Percentiles rank a stretch among this genome's conserved stretches.
These are phyloP conservation scores for Crematogaster levior DNA, from an alignment of 2,888 invertebrate genomes.

Conservation along the genomic window DNA sequence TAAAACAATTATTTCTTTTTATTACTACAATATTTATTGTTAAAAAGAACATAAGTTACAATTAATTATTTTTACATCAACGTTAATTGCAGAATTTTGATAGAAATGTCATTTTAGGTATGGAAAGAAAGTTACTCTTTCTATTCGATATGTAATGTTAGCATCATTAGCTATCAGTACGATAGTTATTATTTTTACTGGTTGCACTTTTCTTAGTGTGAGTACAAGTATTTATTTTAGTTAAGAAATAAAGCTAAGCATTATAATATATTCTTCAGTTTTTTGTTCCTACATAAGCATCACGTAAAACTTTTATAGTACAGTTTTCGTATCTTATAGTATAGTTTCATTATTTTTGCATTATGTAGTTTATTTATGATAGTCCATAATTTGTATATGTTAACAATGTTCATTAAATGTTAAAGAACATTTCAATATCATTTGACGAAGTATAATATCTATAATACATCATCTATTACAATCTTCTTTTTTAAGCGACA, in stretches of 20 bases:
- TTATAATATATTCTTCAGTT: too few species aligned
- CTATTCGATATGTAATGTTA: conserved; percentile 30
- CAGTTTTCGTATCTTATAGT: too few species aligned
- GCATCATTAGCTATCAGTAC: conserved; percentile 10
- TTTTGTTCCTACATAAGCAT: not conserved
- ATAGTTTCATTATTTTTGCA: not conserved
- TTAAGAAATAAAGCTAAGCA: not conserved
- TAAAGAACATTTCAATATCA: not conserved
- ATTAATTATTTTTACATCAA: not conserved
- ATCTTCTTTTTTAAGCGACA: conserved; percentile 21
- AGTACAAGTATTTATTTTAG: conserved; percentile 1
- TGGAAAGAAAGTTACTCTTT: conserved; percentile 27
- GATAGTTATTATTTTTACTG: conserved; percentile 33
- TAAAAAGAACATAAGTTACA: not conserved
- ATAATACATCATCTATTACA: not conserved
- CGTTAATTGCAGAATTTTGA: not conserved
- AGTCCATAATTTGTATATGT: not conserved
- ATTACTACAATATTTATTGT: not conserved
- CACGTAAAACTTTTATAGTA: not conserved
- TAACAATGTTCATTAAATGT: too few species aligned
- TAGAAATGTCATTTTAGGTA: conserved; percentile 2
- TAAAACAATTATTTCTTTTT: not conserved
- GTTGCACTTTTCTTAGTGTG: conserved; percentile 42
- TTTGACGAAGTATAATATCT: not conserved
- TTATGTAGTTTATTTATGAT: not conserved